Base-by-base conservation (phyloP, 2,113 vertebrate species). In the Quiscalus mexicanus region DNA sequence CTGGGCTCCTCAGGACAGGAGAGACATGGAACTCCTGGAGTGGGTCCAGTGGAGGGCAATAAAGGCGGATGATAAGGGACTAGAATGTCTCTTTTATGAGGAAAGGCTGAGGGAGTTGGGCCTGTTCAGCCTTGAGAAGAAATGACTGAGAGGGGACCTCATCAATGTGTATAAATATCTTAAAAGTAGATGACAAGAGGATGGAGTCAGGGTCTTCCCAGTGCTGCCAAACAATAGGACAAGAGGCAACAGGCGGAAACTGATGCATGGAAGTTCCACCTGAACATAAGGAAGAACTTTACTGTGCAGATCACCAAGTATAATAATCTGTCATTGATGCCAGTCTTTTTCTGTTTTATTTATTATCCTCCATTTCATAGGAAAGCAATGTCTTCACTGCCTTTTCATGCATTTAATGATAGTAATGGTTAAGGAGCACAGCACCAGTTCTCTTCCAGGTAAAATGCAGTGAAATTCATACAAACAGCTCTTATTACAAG, bases 111-210 rank as follows among this genome's bases (percentile, higher is more conserved):
- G 28, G 5, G 16, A 11, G 9, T 3, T 68, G 39, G 17, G 33
- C 19, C 39, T 75, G 28, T 39, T 75, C 77, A 67, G 60, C 10
- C 44, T 28, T 4, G 2, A 74, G 23, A 39, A 67, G 15, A 71
- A 42, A 49, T 0, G 0, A 8, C 19, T 45, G 37, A 60, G 19
- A 67, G 11, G 8, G 4, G 19, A 39, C 12, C 23, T 52, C 60
- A 75, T 53, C 3, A 75, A 39, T 12, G 13, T 39, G 11, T 30
- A 22, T 20, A 39, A 81, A 50, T 39, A 67, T 75, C 20, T 52
- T 11, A 45, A 59, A 11, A 33, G 37, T 15, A 12, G 37, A 20
- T 53, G 53, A 4, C 5, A 28, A 74, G 52, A 39, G 39, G 45
- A 67, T 18, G 23, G 33, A 68, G 5, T 9, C 37, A 52, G 44